Evolutionary conservation across 2,888 invertebrate genomes (phyloP).

Genomic region (Spisula subtruncata): DNA sequence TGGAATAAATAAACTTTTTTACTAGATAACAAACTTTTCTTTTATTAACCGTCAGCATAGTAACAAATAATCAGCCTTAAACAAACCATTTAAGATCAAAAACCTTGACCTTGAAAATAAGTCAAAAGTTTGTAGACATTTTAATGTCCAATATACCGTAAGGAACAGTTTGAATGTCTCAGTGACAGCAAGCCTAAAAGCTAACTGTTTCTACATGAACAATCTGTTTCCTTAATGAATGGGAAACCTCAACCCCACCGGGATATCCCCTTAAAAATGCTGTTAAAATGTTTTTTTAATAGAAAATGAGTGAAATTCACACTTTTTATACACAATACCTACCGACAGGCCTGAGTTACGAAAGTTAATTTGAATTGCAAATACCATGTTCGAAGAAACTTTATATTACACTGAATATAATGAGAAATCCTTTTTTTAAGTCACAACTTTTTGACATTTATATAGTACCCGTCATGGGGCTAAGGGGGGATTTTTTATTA

Average conservation of each 20-base stretch:
- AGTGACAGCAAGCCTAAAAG: neutral
- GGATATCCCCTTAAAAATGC: slow-evolving; percentile 27
- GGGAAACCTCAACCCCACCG: slow-evolving; percentile 2
- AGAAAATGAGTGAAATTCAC: slow-evolving; percentile 49
- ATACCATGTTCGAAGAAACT: slow-evolving; percentile 48
- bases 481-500: slow-evolving; percentile 36
- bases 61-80: too few relatives aligned
- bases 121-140: neutral
- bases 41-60: too few relatives aligned
- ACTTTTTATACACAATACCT: slow-evolving; percentile 43
- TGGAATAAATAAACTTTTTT: too few relatives aligned
- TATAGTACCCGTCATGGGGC: slow-evolving; percentile 36
- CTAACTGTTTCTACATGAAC: slow-evolving; percentile 10
- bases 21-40: too few relatives aligned
- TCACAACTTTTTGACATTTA: slow-evolving; percentile 36
- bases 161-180: neutral
- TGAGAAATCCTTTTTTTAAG: slow-evolving; percentile 37
- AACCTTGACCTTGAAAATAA: neutral
- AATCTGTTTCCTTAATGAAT: slow-evolving; percentile 3
- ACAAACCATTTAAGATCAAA: too few relatives aligned
- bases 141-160: neutral
- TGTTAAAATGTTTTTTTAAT: slow-evolving; percentile 44
- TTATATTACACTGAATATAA: slow-evolving; percentile 32
- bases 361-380: slow-evolving; percentile 62
- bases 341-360: slow-evolving; percentile 45